These are phyloP conservation scores for Wiebesia pumilae DNA, from an alignment of 1,140 invertebrate genomes.

Conservation along the genomic window DNA sequence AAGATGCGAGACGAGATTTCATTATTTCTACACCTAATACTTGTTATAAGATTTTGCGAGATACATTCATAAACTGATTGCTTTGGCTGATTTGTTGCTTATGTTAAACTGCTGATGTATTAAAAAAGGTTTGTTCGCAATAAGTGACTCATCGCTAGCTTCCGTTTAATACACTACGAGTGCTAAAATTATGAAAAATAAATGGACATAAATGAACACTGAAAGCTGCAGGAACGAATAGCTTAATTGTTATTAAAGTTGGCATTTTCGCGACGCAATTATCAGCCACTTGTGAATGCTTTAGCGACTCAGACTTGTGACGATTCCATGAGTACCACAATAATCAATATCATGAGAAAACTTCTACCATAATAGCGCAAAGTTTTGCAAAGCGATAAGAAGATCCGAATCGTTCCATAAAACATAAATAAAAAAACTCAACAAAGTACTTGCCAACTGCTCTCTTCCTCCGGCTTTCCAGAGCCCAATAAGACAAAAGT, in stretches of 20 bases:
- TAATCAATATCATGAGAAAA: conserved; percentile 18
- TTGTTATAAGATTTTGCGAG: background rate
- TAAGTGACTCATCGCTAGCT: no score
- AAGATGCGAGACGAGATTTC: background rate
- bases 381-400: conserved; percentile 32
- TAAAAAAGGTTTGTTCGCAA: no score
- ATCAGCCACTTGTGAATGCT: background rate
- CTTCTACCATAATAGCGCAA: background rate
- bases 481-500: conserved; percentile 37
- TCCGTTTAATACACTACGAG: no score
- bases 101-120: no score
- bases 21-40: background rate
- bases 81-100: no score
- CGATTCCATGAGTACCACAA: background rate
- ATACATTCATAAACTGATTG: background rate
- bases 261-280: background rate
- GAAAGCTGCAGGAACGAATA: background rate
- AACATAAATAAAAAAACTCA: conserved; percentile 46
- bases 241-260: background rate
- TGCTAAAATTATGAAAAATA: no score
- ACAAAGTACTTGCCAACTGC: conserved; percentile 38
- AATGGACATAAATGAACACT: background rate
- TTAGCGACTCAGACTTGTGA: background rate
- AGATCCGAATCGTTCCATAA: conserved; percentile 29
- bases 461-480: background rate